Evolutionary conservation across 2,888 invertebrate species (phyloP).

Genomic region (Leptopterna dolabrata): DNA sequence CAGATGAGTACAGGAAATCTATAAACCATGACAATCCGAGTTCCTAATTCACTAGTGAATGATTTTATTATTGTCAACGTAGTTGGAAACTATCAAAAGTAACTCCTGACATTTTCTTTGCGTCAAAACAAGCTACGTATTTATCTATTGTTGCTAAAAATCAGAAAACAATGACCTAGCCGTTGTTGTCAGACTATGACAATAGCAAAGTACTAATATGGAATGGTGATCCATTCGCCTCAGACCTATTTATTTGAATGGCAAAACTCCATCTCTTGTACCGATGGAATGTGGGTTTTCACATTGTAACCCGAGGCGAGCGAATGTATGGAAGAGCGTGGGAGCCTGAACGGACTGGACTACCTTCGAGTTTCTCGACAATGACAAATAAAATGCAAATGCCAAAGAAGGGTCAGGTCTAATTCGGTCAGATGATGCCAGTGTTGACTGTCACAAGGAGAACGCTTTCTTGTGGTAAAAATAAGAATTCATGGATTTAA

Average conservation of each 20-base stretch:
- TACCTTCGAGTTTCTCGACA: neutral
- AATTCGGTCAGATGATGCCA: neutral
- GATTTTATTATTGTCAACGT: no score
- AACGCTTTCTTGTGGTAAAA: no score
- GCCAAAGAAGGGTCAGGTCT: neutral
- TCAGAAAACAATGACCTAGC: no score
- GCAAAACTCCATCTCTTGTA: neutral
- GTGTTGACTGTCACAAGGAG: neutral
- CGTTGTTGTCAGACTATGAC: neutral
- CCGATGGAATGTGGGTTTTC: neutral
- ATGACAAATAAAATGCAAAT: neutral
- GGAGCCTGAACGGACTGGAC: neutral
- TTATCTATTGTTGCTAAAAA: no score
- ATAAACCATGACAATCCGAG: no score
- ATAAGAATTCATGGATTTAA: no score
- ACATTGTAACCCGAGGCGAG: neutral
- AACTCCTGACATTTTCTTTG: no score
- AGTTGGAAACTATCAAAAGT: no score
- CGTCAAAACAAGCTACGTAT: no score
- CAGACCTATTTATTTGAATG: neutral
- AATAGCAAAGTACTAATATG: neutral
- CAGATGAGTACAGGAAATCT: no score
- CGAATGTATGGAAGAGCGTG: neutral
- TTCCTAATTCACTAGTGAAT: no score
- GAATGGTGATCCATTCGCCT: neutral